These are phyloP conservation scores for Drosophila affinis DNA, from an alignment of 2,888 invertebrate genomes.

Conservation along the genomic window DNA sequence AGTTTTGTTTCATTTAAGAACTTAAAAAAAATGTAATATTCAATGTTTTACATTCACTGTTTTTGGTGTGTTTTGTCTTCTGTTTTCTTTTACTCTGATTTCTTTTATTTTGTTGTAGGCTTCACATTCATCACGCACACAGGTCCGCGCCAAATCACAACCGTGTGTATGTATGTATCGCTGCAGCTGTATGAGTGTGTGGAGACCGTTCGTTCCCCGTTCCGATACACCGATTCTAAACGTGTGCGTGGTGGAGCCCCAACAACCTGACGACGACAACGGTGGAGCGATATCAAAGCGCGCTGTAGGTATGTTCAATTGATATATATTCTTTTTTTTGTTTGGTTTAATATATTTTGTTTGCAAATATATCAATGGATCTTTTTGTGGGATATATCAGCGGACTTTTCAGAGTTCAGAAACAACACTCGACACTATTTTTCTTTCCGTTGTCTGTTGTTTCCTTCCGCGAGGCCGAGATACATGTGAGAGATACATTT, in stretches of 20 bases:
- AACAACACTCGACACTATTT: neutral
- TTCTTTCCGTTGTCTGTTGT: neutral
- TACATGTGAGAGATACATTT: no score
- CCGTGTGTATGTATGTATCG: constrained; percentile 65
- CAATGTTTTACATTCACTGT: constrained; percentile 34
- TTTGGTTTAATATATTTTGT: neutral
- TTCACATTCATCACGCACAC: constrained; percentile 63
- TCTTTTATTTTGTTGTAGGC: constrained; percentile 60
- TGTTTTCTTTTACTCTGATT: constrained; percentile 37
- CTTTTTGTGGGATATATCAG: neutral
- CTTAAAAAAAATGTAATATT: neutral
- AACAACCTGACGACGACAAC: neutral
- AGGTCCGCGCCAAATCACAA: constrained; percentile 75
- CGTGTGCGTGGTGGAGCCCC: neutral
- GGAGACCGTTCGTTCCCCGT: constrained; percentile 32
- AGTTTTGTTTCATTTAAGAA: neutral
- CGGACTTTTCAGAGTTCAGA: neutral
- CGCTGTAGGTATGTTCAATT: neutral
- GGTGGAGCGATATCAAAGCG: neutral
- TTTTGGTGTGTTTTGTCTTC: constrained; percentile 29
- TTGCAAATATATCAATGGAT: neutral
- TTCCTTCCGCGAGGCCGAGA: neutral
- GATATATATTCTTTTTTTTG: neutral
- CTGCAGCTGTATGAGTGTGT: constrained; percentile 33
- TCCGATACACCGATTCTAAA: constrained; percentile 2